Evolutionary conservation across 92 coral and sea anemone species (phyloP).

Genomic region (Hydrozoanthus gracilis): DNA sequence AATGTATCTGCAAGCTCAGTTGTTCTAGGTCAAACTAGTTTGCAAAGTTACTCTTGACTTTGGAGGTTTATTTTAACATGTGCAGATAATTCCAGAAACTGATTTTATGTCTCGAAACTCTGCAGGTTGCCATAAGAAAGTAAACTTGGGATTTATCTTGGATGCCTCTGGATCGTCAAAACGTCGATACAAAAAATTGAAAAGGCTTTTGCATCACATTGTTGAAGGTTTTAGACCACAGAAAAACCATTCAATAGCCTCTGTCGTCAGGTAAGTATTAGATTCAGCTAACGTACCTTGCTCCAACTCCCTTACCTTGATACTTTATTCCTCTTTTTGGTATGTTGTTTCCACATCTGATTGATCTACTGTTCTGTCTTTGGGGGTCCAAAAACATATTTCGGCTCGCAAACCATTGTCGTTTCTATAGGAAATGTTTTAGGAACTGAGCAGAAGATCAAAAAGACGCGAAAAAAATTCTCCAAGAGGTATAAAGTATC

Average conservation of each 20-base stretch:
- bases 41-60: too few relatives aligned
- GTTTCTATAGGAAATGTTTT: too few relatives aligned
- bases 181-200: not conserved
- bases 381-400: not conserved
- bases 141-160: slow-evolving; percentile 27
- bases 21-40: too few relatives aligned
- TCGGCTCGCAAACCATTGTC: too few relatives aligned
- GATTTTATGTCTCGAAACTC: not conserved
- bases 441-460: too few relatives aligned
- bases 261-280: slow-evolving; percentile 9
- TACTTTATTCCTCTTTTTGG: not conserved
- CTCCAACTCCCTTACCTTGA: not conserved
- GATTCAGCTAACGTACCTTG: not conserved
- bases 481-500: too few relatives aligned
- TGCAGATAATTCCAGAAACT: not conserved
- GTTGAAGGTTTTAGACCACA: slow-evolving; percentile 34
- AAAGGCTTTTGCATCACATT: slow-evolving; percentile 13
- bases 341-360: too few relatives aligned
- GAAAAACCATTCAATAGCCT: slow-evolving; percentile 1
- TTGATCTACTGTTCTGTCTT: too few relatives aligned
- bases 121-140: slow-evolving; percentile 37
- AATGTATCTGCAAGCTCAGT: too few relatives aligned
- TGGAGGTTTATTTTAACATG: too few relatives aligned
- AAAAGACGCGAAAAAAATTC: too few relatives aligned
- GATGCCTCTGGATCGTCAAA: slow-evolving; percentile 38